These are phyloP conservation scores for Agonopterix arenella DNA, from an alignment of 2,888 invertebrate species.

Conservation along the genomic window DNA sequence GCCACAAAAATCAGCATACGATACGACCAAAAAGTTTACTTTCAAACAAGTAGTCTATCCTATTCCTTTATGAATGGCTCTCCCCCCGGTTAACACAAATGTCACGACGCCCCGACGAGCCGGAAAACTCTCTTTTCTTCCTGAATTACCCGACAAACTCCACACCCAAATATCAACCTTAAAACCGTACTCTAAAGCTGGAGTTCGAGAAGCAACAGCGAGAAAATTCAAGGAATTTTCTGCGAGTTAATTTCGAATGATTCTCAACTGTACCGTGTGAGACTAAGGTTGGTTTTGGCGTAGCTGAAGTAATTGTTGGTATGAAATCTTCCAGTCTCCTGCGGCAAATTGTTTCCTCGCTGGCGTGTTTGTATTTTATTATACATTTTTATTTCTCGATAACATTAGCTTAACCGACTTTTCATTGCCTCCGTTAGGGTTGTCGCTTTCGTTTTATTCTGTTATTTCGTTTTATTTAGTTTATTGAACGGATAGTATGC, in stretches of 20 bases:
- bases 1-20: constrained; percentile 19
- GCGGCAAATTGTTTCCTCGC: constrained; percentile 76
- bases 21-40: constrained; percentile 39
- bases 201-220: constrained; percentile 17
- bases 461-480: too few species aligned
- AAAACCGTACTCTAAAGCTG: constrained; percentile 26
- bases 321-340: constrained; percentile 74
- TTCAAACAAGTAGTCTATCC: constrained; percentile 43
- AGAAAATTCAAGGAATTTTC: constrained; percentile 72
- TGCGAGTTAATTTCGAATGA: constrained; percentile 28
- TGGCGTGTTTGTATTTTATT: constrained; percentile 76
- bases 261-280: constrained; percentile 32
- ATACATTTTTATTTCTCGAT: constrained; percentile 77
- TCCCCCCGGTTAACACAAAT: constrained; percentile 73
- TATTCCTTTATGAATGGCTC: constrained; percentile 64
- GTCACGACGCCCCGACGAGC: constrained; percentile 70
- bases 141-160: constrained; percentile 51
- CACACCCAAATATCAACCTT: constrained; percentile 34
- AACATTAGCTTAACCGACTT: constrained; percentile 78
- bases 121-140: constrained; percentile 77
- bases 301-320: constrained; percentile 31
- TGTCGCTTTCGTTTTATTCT: constrained; percentile 30
- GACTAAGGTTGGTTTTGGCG: constrained; percentile 28
- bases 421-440: constrained; percentile 73
- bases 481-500: too few species aligned